phyloP scores from a whole-genome alignment of 2,888 invertebrate species.

The Tribolium freemani region DNA sequence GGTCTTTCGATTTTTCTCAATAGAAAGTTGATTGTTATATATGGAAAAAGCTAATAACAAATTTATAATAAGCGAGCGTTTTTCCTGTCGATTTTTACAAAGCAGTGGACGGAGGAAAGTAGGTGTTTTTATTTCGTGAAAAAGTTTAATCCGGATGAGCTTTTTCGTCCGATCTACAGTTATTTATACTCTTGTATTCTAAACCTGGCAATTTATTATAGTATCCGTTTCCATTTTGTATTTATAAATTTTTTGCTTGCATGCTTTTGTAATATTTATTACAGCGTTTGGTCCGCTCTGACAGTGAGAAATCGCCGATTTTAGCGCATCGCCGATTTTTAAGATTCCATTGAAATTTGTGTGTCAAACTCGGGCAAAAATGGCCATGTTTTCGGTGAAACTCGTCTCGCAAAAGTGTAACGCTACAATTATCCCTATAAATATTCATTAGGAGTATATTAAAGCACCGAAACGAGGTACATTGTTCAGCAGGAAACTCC shows the following conservation, averaged over 20 bases:
- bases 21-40: neutral
- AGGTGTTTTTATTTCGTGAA: neutral
- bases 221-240: neutral
- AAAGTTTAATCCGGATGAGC: neutral
- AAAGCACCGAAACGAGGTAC: conserved; percentile 51
- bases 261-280: neutral
- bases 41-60: neutral
- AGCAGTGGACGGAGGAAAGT: neutral
- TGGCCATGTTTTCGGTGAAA: conserved; percentile 47
- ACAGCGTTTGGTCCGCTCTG: neutral
- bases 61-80: neutral
- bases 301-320: neutral
- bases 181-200: neutral
- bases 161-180: neutral
- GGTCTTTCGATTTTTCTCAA: neutral
- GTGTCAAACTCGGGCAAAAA: too few relatives aligned
- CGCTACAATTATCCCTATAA: conserved; percentile 51
- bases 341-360: neutral
- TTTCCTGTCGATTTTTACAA: neutral
- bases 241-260: neutral
- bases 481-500: conserved; percentile 51
- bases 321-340: neutral
- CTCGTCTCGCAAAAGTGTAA: conserved; percentile 49
- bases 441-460: conserved; percentile 52
- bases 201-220: neutral